Evolutionary conservation across 2,888 invertebrate species (phyloP), one percentile per base, ranked within the genome.

Genomic region (Phortica magna): DNA sequence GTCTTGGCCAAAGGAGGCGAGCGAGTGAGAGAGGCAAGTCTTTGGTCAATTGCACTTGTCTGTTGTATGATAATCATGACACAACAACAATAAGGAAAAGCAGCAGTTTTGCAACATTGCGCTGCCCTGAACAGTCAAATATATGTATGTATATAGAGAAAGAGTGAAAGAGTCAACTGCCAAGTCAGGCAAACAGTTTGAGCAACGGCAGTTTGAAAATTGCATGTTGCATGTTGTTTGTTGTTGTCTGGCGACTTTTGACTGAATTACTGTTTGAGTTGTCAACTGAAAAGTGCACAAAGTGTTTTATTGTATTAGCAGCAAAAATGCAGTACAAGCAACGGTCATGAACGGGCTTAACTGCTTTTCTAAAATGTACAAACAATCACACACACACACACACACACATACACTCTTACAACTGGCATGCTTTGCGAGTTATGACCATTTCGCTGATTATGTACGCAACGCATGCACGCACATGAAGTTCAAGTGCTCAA

Each of bases 161-260:
- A 17, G 43, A 73, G 57, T 19, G 72, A 43, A 74, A 75, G 78
- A 79, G 76, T 77, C 76, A 77, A 78, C 70, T 83, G 12, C 22
- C n/a, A 5, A 41, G 41, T 12, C 9, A 39, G 41, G 7, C 39
- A 4, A 31, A n/a, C 41, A 22, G 42, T 67, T 41, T 1, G 12
- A 61, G 22, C 61, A 61, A 61, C 61, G 61, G 61, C 12, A 61
- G 19, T 61, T 61, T 43, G 17, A 43, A 43, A 7, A 43, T 19
- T 22, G 19, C 68, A 65, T 65, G n/a, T 65, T 43, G 68, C 68
- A 68, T 67, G 43, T 22, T 19, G 17, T 9, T 43, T 42, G 68
- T 68, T 65, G 64, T 31, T 64, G 12, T 12, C 14, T 14, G 41
- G 41, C 4, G 14, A 64, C 73, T 73, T 73, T 43, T 39, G 31